Conservation (phyloP, 2,888 invertebrate genomes). For the Hedychridium roseum region DNA sequence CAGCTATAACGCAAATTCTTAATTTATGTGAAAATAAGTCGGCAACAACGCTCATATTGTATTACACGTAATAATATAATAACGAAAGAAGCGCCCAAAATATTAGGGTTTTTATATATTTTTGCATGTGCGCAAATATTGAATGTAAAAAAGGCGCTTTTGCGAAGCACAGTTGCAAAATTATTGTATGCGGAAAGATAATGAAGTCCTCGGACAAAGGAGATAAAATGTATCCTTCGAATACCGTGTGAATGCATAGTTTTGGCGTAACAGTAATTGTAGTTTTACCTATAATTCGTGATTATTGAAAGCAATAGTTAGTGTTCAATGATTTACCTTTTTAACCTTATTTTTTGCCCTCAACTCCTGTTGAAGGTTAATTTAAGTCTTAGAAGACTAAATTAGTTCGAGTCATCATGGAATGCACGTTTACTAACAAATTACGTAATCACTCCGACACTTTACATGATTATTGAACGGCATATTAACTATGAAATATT, state of each 20-base stretch:
- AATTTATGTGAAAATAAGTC: too few species aligned
- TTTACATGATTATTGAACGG: slow-evolving; percentile 8
- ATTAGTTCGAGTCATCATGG: slow-evolving; percentile 20
- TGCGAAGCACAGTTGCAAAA: too few species aligned
- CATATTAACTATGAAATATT: slow-evolving; percentile 15
- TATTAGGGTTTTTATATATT: too few species aligned
- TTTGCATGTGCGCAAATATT: too few species aligned
- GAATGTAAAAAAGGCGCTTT: too few species aligned
- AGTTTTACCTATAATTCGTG: background rate
- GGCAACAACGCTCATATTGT: too few species aligned
- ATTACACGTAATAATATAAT: too few species aligned
- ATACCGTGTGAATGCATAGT: slow-evolving; percentile 1
- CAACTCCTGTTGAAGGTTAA: slow-evolving; percentile 4
- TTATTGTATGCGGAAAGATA: too few species aligned
- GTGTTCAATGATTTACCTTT: slow-evolving; percentile 25
- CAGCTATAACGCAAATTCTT: too few species aligned
- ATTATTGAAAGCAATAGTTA: slow-evolving; percentile 2
- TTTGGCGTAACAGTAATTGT: slow-evolving; percentile 1
- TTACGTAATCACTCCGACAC: slow-evolving; percentile 10
- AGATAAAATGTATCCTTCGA: background rate
- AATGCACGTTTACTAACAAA: slow-evolving; percentile 6
- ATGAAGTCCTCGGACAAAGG: too few species aligned
- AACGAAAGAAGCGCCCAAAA: too few species aligned
- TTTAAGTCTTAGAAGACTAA: slow-evolving; percentile 10
- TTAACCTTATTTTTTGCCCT: slow-evolving; percentile 25